Evolutionary conservation across 2,113 vertebrate species (phyloP).

Genomic region (Nannospalax galili): DNA sequence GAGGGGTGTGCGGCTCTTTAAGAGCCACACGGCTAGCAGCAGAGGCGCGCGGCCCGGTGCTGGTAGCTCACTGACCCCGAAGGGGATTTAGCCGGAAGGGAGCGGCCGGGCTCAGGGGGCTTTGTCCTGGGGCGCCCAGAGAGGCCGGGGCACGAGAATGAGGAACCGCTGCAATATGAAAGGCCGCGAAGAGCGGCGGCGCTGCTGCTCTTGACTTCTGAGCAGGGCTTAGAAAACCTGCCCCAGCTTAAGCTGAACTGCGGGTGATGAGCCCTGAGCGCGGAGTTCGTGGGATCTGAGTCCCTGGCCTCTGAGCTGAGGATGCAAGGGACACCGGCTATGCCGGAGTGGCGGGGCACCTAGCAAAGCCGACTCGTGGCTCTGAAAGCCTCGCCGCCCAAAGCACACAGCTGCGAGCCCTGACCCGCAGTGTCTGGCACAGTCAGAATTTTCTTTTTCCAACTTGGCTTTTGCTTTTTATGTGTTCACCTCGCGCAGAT

Average conservation of each 20-base stretch:
- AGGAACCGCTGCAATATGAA: conserved; percentile 83
- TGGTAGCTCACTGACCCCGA: conserved; percentile 82
- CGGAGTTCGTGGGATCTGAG: not conserved
- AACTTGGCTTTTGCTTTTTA: conserved; percentile 67
- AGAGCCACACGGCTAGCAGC: conserved; percentile 72
- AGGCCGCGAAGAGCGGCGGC: conserved; percentile 83
- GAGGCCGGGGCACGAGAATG: conserved; percentile 85
- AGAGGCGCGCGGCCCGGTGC: conserved; percentile 67
- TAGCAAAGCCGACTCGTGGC: not conserved
- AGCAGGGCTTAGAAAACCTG: conserved; percentile 84
- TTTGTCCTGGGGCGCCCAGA: conserved; percentile 84
- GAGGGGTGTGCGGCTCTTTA: conserved; percentile 72
- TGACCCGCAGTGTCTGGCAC: not conserved
- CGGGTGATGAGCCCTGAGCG: conserved; percentile 71
- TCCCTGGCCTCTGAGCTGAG: not conserved
- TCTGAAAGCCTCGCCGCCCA: not conserved
- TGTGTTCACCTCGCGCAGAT: conserved; percentile 31
- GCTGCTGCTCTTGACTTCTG: conserved; percentile 89
- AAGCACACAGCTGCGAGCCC: not conserved
- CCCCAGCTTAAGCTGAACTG: conserved; percentile 80
- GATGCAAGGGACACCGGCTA: not conserved
- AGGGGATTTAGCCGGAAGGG: conserved; percentile 85
- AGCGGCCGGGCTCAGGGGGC: conserved; percentile 78
- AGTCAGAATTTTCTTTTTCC: conserved; percentile 44
- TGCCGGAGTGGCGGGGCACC: not conserved